Percentiles rank a stretch among this genome's conserved stretches.
These are phyloP conservation scores for Pogonus chalceus DNA, from an alignment of 1,140 invertebrate genomes.

Conservation along the genomic window DNA sequence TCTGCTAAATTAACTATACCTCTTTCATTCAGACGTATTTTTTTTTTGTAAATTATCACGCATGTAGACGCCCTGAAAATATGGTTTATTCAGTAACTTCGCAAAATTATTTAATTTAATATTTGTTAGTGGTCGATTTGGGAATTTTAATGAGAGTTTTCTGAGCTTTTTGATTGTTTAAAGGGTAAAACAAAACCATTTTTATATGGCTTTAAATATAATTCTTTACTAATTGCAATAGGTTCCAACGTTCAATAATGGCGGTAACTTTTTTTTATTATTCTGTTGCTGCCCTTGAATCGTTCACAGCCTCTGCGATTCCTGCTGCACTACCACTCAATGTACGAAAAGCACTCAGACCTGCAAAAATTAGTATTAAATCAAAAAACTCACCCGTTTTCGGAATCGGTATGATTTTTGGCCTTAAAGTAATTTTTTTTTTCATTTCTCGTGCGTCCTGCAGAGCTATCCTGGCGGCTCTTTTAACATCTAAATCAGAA, in stretches of 20 bases:
- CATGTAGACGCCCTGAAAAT: constrained; percentile 30
- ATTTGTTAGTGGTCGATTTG: constrained; percentile 19
- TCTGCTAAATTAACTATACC: constrained; percentile 23
- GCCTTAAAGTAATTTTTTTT: constrained; percentile 16
- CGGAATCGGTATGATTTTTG: constrained; percentile 26
- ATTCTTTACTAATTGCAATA: constrained; percentile 15
- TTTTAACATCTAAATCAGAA: no score
- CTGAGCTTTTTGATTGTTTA: background rate
- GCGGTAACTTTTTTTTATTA: constrained; percentile 17
- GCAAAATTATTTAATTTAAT: constrained; percentile 21
- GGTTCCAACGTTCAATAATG: constrained; percentile 22
- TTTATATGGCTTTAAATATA: constrained; percentile 24
- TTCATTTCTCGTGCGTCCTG: background rate
- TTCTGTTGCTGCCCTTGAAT: constrained; percentile 20
- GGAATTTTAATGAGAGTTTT: background rate
- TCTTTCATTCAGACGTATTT: constrained; percentile 15
- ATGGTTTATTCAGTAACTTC: constrained; percentile 17
- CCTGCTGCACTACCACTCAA: constrained; percentile 26
- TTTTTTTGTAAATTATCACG: constrained; percentile 20
- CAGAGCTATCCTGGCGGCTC: background rate
- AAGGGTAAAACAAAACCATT: constrained; percentile 19
- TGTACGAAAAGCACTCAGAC: constrained; percentile 27
- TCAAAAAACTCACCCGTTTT: constrained; percentile 30
- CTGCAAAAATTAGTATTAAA: constrained; percentile 29
- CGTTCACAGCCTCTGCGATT: constrained; percentile 26